Conservation (phyloP, 2,113 vertebrate genomes). For the Glaucidium brasilianum region DNA sequence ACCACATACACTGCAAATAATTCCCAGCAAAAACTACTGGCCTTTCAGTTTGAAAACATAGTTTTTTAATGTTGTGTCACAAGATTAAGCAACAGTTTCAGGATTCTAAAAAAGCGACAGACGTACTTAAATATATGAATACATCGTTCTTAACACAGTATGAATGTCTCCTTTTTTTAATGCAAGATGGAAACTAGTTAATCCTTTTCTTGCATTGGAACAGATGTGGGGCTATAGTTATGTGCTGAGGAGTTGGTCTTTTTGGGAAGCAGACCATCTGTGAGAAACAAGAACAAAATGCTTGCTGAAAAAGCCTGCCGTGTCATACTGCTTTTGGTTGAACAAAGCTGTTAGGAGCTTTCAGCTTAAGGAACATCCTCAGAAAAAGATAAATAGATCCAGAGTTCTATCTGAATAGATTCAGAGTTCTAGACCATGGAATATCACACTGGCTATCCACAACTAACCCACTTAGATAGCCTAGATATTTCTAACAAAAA, state of each 20-base stretch:
- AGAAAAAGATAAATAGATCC: not conserved
- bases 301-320: not conserved
- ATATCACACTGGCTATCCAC: not conserved
- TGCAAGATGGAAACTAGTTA: not conserved
- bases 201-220: not conserved
- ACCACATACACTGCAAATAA: not conserved
- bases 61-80: not conserved
- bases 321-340: not conserved
- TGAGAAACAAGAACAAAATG: slow-evolving; percentile 2
- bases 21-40: rapidly evolving
- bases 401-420: not conserved
- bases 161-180: not conserved
- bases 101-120: not conserved
- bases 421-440: not conserved
- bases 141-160: not conserved
- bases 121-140: not conserved
- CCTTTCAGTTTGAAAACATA: not conserved
- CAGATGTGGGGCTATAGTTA: not conserved
- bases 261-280: not conserved
- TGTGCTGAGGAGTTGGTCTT: not conserved
- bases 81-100: not conserved
- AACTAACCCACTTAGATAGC: not conserved
- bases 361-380: not conserved
- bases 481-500: not conserved
- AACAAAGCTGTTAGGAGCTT: not conserved